Evolutionary conservation across 2,113 vertebrate species (phyloP), one percentile per base, ranked within the genome.

Genomic region (Chaetura pelagica): DNA sequence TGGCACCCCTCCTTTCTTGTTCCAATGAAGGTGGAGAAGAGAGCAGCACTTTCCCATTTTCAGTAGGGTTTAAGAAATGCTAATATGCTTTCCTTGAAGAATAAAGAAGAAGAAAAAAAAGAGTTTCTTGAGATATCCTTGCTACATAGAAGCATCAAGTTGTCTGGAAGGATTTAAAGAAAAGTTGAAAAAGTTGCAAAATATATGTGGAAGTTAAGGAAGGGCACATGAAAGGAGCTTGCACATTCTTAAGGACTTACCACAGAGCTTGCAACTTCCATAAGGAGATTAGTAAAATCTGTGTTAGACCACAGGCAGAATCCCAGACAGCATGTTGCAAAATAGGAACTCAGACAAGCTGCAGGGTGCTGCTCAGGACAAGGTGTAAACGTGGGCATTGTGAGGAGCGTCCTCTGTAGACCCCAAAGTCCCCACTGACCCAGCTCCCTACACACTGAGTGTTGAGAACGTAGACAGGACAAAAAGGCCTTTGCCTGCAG

Each of bases 221-320:
- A 67, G 30, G 93, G 49, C 52, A 20, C 12, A 38, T 3, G 52
- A 75, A 92, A 91, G 73, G 66, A 89, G 58, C 40, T 35, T 59
- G 85, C 4, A 52, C n/a, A 18, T 73, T 64, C 91, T 68, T 51
- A 54, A 54, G 44, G 84, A 79, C 5, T 92, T 51, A 83, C 7
- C 74, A 83, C 49, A 73, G 49, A 89, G 73, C 54, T 3, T 61
- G 69, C 48, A 61, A 29, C 29, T 76, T 66, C 74, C 74, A 35
- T 66, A 79, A 93, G 81, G 58, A 91, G 89, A 84, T 89, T 52
- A 89, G 62, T 26, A 24, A 58, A 95, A 84, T n/a, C 84, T 74
- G 24, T 1, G 46, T 1, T 26, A 49, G 84, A 82, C 23, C 15
- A 59, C 51, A 46, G 76, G 83, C 68, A 90, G 76, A 29, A 26